phyloP scores from a whole-genome alignment of 2,888 invertebrate species.

The Xylota segnis region DNA sequence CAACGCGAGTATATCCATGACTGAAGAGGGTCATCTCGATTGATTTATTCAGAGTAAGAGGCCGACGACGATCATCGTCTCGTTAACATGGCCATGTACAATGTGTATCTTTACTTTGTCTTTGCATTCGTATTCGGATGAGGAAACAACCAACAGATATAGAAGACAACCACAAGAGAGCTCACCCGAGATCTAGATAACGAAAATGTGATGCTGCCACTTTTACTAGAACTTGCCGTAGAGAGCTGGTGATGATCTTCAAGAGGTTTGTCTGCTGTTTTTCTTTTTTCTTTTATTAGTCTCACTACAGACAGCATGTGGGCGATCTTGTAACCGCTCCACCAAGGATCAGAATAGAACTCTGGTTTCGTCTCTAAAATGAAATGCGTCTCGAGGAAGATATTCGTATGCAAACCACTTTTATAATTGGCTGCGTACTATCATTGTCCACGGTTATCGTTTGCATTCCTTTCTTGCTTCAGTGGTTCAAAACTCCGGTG shows the following conservation, averaged over 20 bases:
- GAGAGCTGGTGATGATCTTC: slow-evolving; percentile 10
- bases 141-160: not conserved
- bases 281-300: slow-evolving; percentile 12
- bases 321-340: slow-evolving; percentile 31
- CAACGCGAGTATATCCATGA: slow-evolving; percentile 53
- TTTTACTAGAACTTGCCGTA: slow-evolving; percentile 39
- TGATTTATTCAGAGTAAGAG: slow-evolving; percentile 73
- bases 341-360: slow-evolving; percentile 36
- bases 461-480: no score
- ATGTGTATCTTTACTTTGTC: slow-evolving; percentile 18
- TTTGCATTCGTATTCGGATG: slow-evolving; percentile 2
- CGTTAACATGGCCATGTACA: not conserved
- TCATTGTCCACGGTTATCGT: no score
- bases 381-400: not conserved
- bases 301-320: slow-evolving; percentile 47
- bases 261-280: slow-evolving; percentile 27
- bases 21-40: slow-evolving; percentile 74
- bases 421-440: no score
- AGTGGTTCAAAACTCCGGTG: no score
- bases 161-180: slow-evolving; percentile 31
- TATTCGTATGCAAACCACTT: no score
- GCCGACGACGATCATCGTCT: slow-evolving; percentile 33
- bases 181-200: slow-evolving; percentile 61
- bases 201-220: slow-evolving; percentile 56
- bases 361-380: slow-evolving; percentile 7